phyloP scores from a whole-genome alignment of 2,113 vertebrate species.

The Balaeniceps rex region DNA sequence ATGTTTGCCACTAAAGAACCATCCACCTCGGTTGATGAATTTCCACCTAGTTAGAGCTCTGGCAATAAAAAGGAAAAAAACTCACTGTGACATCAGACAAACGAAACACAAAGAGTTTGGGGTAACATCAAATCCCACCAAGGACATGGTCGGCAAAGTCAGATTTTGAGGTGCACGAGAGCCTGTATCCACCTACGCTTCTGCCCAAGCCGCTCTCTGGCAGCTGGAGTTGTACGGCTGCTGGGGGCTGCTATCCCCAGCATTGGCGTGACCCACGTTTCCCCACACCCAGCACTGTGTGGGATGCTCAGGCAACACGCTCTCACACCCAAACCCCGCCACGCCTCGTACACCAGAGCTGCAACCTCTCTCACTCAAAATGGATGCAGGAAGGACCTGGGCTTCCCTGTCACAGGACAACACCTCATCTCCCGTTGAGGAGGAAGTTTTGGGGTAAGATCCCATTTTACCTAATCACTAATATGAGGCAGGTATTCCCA shows the following conservation, averaged over 20 bases:
- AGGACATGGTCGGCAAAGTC: neutral
- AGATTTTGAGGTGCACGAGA: neutral
- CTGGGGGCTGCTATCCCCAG: neutral
- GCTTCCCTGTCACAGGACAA: accelerated
- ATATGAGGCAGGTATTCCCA: neutral
- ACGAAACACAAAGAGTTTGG: neutral
- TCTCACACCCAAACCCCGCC: neutral
- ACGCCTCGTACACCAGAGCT: accelerated
- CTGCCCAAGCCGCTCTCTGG: neutral
- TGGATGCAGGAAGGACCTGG: accelerated
- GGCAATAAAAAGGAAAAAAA: neutral
- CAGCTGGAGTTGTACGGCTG: neutral
- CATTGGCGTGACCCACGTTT: neutral
- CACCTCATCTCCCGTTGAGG: neutral
- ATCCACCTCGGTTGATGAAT: neutral
- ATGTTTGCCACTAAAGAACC: neutral
- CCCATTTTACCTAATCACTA: neutral
- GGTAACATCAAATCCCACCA: neutral
- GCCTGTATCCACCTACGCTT: neutral
- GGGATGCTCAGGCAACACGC: neutral
- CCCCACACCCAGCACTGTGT: neutral
- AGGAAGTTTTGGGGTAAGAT: neutral
- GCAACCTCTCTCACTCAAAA: neutral
- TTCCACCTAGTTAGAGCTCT: neutral
- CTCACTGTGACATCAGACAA: neutral